A percentile compares a stretch with the other conserved stretches of the same genome.
Conservation (phyloP, 2,888 invertebrate genomes). For the Deilephila porcellus region DNA sequence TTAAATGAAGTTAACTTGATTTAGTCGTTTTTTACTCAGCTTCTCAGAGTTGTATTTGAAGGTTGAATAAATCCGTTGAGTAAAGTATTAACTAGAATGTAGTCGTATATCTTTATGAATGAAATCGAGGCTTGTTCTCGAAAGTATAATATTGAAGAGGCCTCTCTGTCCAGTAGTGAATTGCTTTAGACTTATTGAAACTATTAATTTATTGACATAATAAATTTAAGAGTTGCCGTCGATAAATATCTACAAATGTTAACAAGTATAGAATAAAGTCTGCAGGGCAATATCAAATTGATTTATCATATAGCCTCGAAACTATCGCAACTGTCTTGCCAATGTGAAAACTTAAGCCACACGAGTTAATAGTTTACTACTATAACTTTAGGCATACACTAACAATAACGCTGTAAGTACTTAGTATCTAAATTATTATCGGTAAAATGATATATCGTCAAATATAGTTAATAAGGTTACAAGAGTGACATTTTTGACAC, state of each 20-base stretch:
- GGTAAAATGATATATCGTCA: not conserved
- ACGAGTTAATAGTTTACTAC: not conserved
- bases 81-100: too few species aligned
- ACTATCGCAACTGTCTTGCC: not conserved
- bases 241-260: not conserved
- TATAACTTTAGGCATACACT: not conserved
- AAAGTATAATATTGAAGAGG: too few species aligned
- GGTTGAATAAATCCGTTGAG: too few species aligned
- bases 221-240: too few species aligned
- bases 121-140: too few species aligned
- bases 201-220: too few species aligned
- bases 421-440: not conserved
- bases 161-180: too few species aligned
- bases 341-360: slow-evolving; percentile 2
- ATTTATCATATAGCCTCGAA: not conserved
- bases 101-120: too few species aligned
- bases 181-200: too few species aligned
- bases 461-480: too few species aligned
- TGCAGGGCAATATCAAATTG: not conserved
- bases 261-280: not conserved
- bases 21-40: not conserved
- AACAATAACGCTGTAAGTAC: not conserved
- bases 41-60: not conserved
- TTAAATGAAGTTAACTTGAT: not conserved
- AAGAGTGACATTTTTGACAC: too few species aligned